These are phyloP conservation scores for Caiman crocodilus DNA, from an alignment of 2,797 vertebrate species.

Conservation along the genomic window DNA sequence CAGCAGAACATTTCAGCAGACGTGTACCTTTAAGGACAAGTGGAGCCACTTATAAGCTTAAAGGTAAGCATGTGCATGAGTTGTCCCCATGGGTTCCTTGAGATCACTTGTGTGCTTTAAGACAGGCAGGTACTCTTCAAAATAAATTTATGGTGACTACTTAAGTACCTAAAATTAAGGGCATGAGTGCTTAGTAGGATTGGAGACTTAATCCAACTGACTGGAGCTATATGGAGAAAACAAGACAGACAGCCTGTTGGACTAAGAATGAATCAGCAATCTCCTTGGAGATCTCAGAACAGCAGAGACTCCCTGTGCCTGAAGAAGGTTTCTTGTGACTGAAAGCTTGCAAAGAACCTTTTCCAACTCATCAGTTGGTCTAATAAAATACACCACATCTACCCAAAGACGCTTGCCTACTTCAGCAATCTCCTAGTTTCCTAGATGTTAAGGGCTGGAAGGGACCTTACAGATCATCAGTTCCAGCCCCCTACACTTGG, in stretches of 20 bases:
- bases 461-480: too few species aligned
- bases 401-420: too few species aligned
- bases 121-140: fast-evolving
- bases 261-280: background rate
- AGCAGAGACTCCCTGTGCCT: too few species aligned
- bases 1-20: background rate
- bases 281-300: too few species aligned
- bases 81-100: background rate
- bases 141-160: background rate
- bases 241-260: background rate
- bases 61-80: background rate
- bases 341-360: too few species aligned
- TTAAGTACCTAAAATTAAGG: background rate
- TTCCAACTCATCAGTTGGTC: too few species aligned
- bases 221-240: background rate
- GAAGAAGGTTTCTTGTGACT: too few species aligned
- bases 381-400: too few species aligned
- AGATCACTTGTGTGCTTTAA: background rate
- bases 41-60: background rate
- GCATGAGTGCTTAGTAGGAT: background rate
- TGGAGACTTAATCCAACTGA: background rate
- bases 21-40: fast-evolving
- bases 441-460: too few species aligned
- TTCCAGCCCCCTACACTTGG: too few species aligned
- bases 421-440: too few species aligned